Base-by-base conservation (phyloP, 2,888 invertebrate species). In the Diarsia dahlii region DNA sequence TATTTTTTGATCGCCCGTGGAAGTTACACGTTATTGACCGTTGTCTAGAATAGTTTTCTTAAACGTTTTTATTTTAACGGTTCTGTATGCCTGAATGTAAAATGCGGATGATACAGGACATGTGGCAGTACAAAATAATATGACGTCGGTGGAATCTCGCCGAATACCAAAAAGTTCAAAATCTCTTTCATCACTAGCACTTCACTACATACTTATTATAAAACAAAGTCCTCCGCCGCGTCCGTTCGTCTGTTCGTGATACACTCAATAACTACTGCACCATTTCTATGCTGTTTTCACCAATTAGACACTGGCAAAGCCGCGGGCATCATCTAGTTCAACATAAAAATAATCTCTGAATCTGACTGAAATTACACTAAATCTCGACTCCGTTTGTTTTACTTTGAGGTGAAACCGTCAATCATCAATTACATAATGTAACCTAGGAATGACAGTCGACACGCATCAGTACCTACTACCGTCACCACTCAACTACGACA, bases 401-500 rank as follows among this genome's bases (percentile, higher is more conserved):
- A 20, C 15, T 39, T 45, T 4, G 15, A 23, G 4, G 15, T 13
- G 13, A 62, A n/a, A 28, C 23, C 3, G 15, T 20, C 13, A 62
- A 50, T 39, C 34, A 74, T 62, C 13, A 46, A 74, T 52, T 20
- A 39, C 6, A 18, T 13, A n/a, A 15, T n/a, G 2, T 48, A 18
- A 18, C 8, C 8, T 76, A 39, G 2, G 12, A 72, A 63, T 72
- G 63, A 34, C 34, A 64, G 20, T 9, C 13, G 12, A 73, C 71
- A 39, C 65, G 46, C 18, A 72, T 76, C 28, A 67, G 46, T 18
- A 72, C 75, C 60, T 54, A 79, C 54, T 64, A 66, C 63, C 45
- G 56, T 77, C 81, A 80, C 73, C 67, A 75, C 65, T 73, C 72
- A 68, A 67, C 83, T 82, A 85, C 71, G 79, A 79, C 65, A 80